phyloP scores from a whole-genome alignment of 2,888 invertebrate genomes.

The Plebejus argus region DNA sequence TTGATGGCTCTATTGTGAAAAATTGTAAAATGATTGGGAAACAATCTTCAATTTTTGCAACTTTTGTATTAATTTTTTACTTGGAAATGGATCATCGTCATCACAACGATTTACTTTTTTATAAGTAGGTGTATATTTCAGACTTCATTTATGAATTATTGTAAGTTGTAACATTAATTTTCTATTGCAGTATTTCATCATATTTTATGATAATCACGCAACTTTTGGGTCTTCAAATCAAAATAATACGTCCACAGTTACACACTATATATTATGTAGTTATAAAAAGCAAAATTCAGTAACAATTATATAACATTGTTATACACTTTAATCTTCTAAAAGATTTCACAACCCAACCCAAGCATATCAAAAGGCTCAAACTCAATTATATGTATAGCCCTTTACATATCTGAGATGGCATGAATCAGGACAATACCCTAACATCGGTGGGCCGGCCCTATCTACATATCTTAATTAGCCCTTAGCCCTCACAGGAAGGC shows the following conservation, averaged over 20 bases:
- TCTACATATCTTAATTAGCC: slow-evolving; percentile 78
- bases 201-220: too few relatives aligned
- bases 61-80: too few relatives aligned
- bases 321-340: neutral
- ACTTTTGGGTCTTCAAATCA: too few relatives aligned
- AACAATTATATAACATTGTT: neutral
- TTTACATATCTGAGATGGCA: slow-evolving; percentile 41
- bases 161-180: too few relatives aligned
- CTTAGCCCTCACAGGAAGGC: slow-evolving; percentile 65
- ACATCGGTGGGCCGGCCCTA: slow-evolving; percentile 67
- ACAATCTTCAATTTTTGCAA: neutral
- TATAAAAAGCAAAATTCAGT: neutral
- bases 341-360: neutral
- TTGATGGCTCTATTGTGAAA: neutral
- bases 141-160: too few relatives aligned
- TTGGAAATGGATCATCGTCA: too few relatives aligned
- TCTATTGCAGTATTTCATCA: too few relatives aligned
- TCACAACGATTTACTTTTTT: too few relatives aligned
- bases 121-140: too few relatives aligned
- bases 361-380: neutral
- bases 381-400: neutral
- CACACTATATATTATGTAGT: too few relatives aligned
- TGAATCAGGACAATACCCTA: slow-evolving; percentile 61
- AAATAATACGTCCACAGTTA: too few relatives aligned
- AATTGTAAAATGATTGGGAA: neutral